Evolutionary conservation across 2,113 vertebrate species (phyloP), one percentile per base, ranked within the genome.

Genomic region (Albula glossodonta): DNA sequence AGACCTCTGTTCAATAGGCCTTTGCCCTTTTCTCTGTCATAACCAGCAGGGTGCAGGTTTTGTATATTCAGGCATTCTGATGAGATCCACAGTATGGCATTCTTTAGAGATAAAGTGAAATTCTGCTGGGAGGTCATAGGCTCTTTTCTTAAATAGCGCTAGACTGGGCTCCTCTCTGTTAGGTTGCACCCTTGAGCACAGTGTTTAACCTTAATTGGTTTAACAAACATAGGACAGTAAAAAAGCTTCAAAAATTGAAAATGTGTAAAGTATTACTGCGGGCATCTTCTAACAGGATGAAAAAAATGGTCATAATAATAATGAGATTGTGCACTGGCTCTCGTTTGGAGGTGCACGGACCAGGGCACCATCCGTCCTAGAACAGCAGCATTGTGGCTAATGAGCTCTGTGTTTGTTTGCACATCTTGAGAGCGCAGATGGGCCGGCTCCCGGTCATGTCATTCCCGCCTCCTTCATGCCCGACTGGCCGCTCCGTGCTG

Each of bases 401-500:
- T 91, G 90, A 87, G 84, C 84, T 87, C 83, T 70, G 86, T 87
- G 89, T 90, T 92, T 90, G 88, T 90, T 89, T 88, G 63, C 78
- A 51, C 82, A 88, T 88, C 85, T 88, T 86, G 89, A 89, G 87
- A 85, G 91, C 88, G 91, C 92, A 94, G 93, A 94, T 92, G 93
- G 94, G 90, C 60, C 70, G 88, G 63, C 88, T 87, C 87, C 80
- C 88, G 88, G 87, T 90, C 84, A 90, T 91, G 89, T 92, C 92
- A 89, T 89, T 90, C 87, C 74, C 85, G 90, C 53, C 90, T 92
- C 84, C 88, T 88, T 92, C 90, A 90, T 90, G 89, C 86, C 91
- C 90, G 90, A 85, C 84, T 92, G 90, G 90, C 91, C 91, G n/a
- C 63, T 70, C 17, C 15, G 57, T 60, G 57, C 57, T 60, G 63